Evolutionary conservation across 2,888 invertebrate genomes (phyloP), one percentile per base, ranked within the genome.

Genomic region (Drosophila siamana): DNA sequence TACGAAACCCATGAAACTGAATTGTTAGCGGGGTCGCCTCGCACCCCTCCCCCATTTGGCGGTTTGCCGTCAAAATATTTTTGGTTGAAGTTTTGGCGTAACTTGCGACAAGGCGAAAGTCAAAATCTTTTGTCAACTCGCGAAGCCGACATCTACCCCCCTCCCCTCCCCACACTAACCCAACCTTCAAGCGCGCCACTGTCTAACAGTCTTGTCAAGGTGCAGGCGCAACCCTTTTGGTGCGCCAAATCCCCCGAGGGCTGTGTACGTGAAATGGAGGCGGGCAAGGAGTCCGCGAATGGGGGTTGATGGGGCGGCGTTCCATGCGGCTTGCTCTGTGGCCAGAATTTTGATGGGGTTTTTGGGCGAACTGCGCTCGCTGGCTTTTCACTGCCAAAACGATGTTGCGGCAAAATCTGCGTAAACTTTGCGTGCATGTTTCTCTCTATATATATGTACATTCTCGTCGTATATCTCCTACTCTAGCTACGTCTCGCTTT

Each of bases 291-390:
- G 5, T n/a, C n/a, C n/a, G n/a, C n/a, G n/a, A n/a, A n/a, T n/a
- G n/a, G n/a, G n/a, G n/a, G n/a, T n/a, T n/a, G n/a, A n/a, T n/a
- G n/a, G 24, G 8, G 48, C 33, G n/a, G 11, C 46, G 65, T 41
- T 46, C 44, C 36, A 61, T 78, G 69, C 56, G 69, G 69, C 74
- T 66, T 73, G 76, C 71, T 71, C 76, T 90, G 89, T 81, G 89
- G 89, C 90, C 88, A 89, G 89, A 90, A 90, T 90, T 90, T 89
- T 89, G 90, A 90, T 90, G 74, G 88, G 82, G 68, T 78, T 80
- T 73, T 73, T 57, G 46, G 55, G 28, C 59, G 51, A 41, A 30
- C 61, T 61, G 65, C 19, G 19, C 19, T 50, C n/a, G 59, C 61
- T 70, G 68, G 48, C 81, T 77, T 77, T 73, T 75, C 66, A 56